A percentile compares a stretch with the other conserved stretches of the same genome.
Evolutionary conservation across 2,113 vertebrate genomes (phyloP).

Genomic region (Lates calcarifer): DNA sequence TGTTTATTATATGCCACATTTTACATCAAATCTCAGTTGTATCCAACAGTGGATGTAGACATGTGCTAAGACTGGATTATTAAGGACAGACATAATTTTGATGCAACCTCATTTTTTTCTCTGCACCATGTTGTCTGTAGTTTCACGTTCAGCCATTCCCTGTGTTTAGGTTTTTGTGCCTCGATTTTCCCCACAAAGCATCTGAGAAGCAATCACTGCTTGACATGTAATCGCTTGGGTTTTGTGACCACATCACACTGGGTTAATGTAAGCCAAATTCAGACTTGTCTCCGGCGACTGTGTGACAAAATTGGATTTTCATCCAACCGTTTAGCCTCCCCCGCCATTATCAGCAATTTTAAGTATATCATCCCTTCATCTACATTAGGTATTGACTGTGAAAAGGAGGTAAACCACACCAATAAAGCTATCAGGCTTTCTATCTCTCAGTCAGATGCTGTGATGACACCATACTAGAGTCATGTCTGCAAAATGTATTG

Average conservation of each 20-base stretch:
- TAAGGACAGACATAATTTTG: conserved; percentile 44
- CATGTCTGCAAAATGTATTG: conserved; percentile 58
- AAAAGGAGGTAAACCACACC: conserved; percentile 51
- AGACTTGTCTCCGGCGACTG: conserved; percentile 72
- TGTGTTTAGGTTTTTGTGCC: neutral
- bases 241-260: conserved; percentile 64
- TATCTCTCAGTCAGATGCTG: conserved; percentile 48
- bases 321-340: conserved; percentile 69
- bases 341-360: conserved; percentile 69
- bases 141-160: conserved; percentile 4
- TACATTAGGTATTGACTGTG: conserved; percentile 43
- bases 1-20: conserved; percentile 4
- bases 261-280: conserved; percentile 62
- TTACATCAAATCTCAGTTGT: conserved; percentile 26
- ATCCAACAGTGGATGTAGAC: conserved; percentile 26
- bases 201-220: conserved; percentile 51
- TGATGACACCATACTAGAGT: conserved; percentile 56
- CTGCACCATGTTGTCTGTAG: neutral
- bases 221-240: conserved; percentile 73
- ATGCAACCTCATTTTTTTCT: neutral
- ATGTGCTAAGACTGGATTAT: conserved; percentile 26
- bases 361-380: conserved; percentile 69
- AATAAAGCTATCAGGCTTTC: conserved; percentile 62
- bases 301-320: conserved; percentile 79
- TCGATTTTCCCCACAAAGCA: conserved; percentile 48